Evolutionary conservation across 2,888 invertebrate species (phyloP).

Genomic region (Agriopis marginaria): DNA sequence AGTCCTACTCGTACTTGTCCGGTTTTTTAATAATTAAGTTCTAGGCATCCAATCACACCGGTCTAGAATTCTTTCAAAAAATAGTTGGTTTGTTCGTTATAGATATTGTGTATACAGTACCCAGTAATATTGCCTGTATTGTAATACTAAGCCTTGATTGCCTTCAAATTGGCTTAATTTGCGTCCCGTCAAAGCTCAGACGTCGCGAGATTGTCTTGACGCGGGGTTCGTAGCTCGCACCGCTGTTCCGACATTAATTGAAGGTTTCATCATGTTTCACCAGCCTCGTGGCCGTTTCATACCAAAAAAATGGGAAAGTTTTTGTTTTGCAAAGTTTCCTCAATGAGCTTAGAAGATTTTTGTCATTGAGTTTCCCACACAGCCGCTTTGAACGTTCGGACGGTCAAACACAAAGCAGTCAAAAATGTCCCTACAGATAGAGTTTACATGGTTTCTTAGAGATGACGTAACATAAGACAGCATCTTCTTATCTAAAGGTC

Average conservation of each 20-base stretch:
- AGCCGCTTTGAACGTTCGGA: too few relatives aligned
- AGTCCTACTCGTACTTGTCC: too few relatives aligned
- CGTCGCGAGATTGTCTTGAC: constrained; percentile 21
- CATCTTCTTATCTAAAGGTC: too few relatives aligned
- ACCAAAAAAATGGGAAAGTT: neutral
- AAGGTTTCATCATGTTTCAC: constrained; percentile 27
- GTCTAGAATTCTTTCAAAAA: neutral
- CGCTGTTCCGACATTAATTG: constrained; percentile 14
- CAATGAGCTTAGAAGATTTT: too few relatives aligned
- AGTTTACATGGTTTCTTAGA: too few relatives aligned
- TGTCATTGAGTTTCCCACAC: too few relatives aligned
- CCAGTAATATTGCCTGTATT: constrained; percentile 2
- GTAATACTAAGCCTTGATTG: constrained; percentile 34
- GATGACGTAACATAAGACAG: too few relatives aligned
- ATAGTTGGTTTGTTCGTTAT: neutral
- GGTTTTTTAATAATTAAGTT: neutral
- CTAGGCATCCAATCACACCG: neutral
- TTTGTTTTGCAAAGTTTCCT: too few relatives aligned
- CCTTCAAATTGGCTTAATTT: constrained; percentile 40
- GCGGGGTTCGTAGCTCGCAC: constrained; percentile 7
- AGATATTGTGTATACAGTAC: neutral
- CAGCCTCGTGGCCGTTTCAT: constrained; percentile 2
- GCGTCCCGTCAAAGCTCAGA: constrained; percentile 28
- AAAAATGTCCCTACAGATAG: too few relatives aligned
- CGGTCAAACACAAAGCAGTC: too few relatives aligned